Base-by-base conservation (phyloP, 2,113 vertebrate species). In the Leuciscus idus region DNA sequence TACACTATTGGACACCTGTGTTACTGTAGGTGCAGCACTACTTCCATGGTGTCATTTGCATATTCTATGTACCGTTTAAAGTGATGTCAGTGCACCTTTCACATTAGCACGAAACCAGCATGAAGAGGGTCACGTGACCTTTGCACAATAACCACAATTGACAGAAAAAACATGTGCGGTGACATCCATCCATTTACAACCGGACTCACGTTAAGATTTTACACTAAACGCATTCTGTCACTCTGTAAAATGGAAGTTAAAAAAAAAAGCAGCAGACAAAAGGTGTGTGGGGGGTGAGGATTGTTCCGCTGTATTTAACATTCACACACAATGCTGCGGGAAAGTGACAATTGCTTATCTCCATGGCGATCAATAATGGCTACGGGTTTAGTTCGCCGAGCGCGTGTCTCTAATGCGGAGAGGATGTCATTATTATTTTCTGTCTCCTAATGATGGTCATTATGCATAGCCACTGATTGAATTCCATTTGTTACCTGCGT, bases 341-440 rank as follows among this genome's bases (percentile, higher is more conserved):
- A 97, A 98, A 97, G 96, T 97, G 97, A 99, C 98, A 99, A 99
- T 97, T 97, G 97, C 97, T 96, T 96, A 99, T 99, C 97, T 98
- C 98, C 98, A 99, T 99, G 98, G 98, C 98, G 97, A 99, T 99
- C 98, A 98, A 98, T 99, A 99, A 98, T 98, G 96, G 97, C 96
- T 96, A 97, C 96, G 95, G 98, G 97, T 99, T 98, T 96, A 97
- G 98, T 98, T 96, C 97, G 98, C 97, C 98, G 97, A 97, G 97
- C 97, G 96, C 97, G 96, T 96, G 97, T 97, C 97, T 98, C 98
- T 99, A 98, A 99, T 98, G 97, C 97, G 96, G 97, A 99, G 96
- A 99, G 97, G 98, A 99, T 99, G 97, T 98, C 98, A 98, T 99
- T 98, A 98, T 99, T 99, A 99, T 99, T 99, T 99, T 95, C 94